These are phyloP conservation scores for Rousettus madagascariensis DNA, from an alignment of 2,797 vertebrate genomes.

Conservation along the genomic window DNA sequence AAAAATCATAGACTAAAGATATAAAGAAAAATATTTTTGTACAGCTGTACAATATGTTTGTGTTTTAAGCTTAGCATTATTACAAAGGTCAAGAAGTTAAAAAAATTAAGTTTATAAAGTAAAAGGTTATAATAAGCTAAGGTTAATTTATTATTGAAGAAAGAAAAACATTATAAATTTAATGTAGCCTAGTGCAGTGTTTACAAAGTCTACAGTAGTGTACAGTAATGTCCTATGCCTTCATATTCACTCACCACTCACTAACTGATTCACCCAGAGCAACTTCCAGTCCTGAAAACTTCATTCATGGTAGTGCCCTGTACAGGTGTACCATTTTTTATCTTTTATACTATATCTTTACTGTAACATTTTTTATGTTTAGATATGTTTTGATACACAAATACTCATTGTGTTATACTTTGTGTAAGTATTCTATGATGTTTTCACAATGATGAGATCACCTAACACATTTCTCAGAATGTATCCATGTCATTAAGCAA, in stretches of 20 bases:
- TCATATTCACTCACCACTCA: background rate
- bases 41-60: background rate
- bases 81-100: background rate
- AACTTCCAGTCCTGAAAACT: no score
- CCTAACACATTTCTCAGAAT: background rate
- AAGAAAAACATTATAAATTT: background rate
- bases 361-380: background rate
- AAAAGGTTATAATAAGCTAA: background rate
- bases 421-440: background rate
- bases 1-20: background rate
- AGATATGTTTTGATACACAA: background rate
- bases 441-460: background rate
- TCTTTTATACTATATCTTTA: background rate
- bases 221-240: background rate
- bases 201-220: background rate
- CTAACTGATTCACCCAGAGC: background rate
- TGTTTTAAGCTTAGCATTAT: background rate
- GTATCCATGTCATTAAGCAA: background rate
- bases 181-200: background rate
- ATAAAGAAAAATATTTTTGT: background rate
- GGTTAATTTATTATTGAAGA: background rate
- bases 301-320: background rate
- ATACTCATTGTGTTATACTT: background rate
- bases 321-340: background rate
- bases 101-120: background rate